phyloP scores from a whole-genome alignment of 2,888 invertebrate genomes.

The Ypsolopha scabrella region DNA sequence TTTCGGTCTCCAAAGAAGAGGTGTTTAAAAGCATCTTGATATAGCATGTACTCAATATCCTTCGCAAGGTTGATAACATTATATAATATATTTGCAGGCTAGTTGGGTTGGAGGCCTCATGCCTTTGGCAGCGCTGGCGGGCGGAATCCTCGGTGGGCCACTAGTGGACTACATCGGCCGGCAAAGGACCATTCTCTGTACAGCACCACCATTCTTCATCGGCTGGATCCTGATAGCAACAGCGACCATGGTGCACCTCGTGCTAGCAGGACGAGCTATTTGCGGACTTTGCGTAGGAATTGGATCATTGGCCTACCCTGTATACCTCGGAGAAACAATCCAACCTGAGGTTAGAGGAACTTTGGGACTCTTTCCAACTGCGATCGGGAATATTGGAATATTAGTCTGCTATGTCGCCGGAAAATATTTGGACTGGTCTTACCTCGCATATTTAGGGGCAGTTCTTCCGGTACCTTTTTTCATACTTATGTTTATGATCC shows the following conservation, averaged over 20 bases:
- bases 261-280: slow-evolving; percentile 83
- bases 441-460: slow-evolving; percentile 84
- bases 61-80: neutral
- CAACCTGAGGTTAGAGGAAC: slow-evolving; percentile 93
- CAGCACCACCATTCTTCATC: slow-evolving; percentile 83
- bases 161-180: slow-evolving; percentile 89
- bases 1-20: slow-evolving; percentile 72
- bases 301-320: slow-evolving; percentile 88
- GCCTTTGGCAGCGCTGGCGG: slow-evolving; percentile 88
- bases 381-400: slow-evolving; percentile 88
- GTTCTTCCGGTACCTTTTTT: slow-evolving; percentile 82
- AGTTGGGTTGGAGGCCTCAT: slow-evolving; percentile 92
- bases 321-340: slow-evolving; percentile 94
- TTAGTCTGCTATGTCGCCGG: slow-evolving; percentile 85
- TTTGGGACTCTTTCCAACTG: slow-evolving; percentile 87
- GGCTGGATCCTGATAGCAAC: slow-evolving; percentile 88
- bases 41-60: neutral
- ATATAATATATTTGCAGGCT: slow-evolving; percentile 57
- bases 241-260: slow-evolving; percentile 77
- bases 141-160: slow-evolving; percentile 87
- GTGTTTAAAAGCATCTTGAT: slow-evolving; percentile 55
- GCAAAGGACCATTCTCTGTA: slow-evolving; percentile 82
- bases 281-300: slow-evolving; percentile 92
- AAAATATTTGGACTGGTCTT: slow-evolving; percentile 83
- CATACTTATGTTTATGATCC: slow-evolving; percentile 85